phyloP scores from a whole-genome alignment of 1,140 invertebrate genomes.

The Solenopsis fugax region DNA sequence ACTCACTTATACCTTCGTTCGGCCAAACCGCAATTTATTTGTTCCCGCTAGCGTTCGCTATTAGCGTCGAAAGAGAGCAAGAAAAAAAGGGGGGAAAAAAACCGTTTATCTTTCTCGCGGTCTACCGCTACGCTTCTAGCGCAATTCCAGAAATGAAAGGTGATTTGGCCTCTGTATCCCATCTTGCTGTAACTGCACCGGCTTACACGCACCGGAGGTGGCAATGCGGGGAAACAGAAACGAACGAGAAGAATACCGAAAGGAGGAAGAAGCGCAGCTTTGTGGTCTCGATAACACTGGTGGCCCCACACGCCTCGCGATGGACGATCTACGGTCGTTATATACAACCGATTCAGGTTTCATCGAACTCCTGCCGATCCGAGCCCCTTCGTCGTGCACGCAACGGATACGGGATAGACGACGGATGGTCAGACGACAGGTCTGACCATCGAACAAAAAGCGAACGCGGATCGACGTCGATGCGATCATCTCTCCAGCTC shows the following conservation, averaged over 20 bases:
- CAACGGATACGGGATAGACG: slow-evolving; percentile 13
- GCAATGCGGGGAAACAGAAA: slow-evolving; percentile 5
- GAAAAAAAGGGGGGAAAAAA: neutral
- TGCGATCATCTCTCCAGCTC: neutral
- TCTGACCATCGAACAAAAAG: slow-evolving; percentile 15
- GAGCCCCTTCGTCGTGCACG: neutral
- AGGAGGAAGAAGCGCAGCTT: neutral
- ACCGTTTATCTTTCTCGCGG: neutral
- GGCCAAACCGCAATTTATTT: slow-evolving; percentile 36
- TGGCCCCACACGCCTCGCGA: neutral
- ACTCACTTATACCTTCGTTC: slow-evolving; percentile 7
- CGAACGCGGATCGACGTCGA: neutral
- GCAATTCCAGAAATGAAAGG: slow-evolving; percentile 51
- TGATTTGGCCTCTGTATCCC: neutral
- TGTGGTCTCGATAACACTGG: slow-evolving; percentile 25
- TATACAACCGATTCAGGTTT: neutral
- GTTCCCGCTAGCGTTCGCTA: slow-evolving; percentile 11
- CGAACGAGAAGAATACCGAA: neutral
- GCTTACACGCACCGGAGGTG: slow-evolving; percentile 13
- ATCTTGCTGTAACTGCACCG: slow-evolving; percentile 8
- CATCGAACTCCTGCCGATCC: slow-evolving; percentile 1
- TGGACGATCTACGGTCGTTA: neutral
- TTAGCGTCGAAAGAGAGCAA: slow-evolving; percentile 18
- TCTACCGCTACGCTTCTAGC: slow-evolving; percentile 16
- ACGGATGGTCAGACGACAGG: neutral